These are phyloP conservation scores for Argentina silus DNA, from an alignment of 2,797 vertebrate genomes.

Conservation along the genomic window DNA sequence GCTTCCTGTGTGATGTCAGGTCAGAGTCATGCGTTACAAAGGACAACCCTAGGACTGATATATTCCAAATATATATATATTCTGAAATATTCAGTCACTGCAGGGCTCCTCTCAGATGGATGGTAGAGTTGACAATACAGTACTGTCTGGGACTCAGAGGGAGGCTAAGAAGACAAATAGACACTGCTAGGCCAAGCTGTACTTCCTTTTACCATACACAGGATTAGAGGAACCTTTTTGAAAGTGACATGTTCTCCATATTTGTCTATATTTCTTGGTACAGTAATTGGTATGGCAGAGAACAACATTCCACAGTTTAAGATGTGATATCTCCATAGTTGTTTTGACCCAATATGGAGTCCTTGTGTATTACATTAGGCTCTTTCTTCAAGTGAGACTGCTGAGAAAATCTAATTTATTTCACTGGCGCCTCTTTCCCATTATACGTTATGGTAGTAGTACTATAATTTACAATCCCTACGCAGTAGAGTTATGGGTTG, in stretches of 20 bases:
- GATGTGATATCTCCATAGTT: too few species aligned
- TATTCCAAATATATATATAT: too few species aligned
- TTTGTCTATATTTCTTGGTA: neutral
- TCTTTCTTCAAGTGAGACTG: conserved; percentile 14
- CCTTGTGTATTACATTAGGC: conserved; percentile 10
- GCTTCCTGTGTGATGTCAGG: conserved; percentile 81
- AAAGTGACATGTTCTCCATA: conserved; percentile 14
- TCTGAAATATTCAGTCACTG: conserved; percentile 59
- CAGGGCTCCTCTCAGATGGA: conserved; percentile 56
- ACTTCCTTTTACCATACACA: conserved; percentile 29
- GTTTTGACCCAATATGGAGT: too few species aligned
- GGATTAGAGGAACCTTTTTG: conserved; percentile 38
- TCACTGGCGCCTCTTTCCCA: conserved; percentile 25
- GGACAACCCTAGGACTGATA: conserved; percentile 56
- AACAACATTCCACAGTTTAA: too few species aligned
- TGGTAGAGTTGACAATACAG: conserved; percentile 41
- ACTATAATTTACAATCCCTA: conserved; percentile 17
- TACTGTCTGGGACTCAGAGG: conserved; percentile 56
- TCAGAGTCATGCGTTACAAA: conserved; percentile 67
- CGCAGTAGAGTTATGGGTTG: conserved; percentile 4
- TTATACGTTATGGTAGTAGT: conserved; percentile 33
- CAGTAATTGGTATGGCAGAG: too few species aligned
- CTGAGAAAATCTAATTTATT: conserved; percentile 30
- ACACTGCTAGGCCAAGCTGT: conserved; percentile 54
- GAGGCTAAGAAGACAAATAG: conserved; percentile 47